Conservation (phyloP, 2,888 invertebrate species). For the Eueremaeus valkanovi region DNA sequence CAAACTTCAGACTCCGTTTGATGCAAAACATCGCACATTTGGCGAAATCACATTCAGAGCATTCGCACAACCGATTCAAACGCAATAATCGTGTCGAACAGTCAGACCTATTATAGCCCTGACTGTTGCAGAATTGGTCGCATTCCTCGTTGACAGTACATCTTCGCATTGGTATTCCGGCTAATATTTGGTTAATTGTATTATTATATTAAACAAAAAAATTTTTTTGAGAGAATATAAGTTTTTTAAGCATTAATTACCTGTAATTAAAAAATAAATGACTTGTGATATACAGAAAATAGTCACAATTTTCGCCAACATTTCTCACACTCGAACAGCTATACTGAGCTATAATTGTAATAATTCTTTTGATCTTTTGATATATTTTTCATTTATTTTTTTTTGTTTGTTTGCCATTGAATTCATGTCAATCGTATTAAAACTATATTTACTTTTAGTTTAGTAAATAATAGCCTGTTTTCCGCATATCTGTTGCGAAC, state of each 20-base stretch:
- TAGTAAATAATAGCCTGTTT: background rate
- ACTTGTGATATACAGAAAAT: background rate
- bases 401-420: background rate
- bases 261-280: conserved; percentile 3
- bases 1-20: conserved; percentile 32
- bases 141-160: conserved; percentile 33
- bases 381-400: background rate
- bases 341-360: background rate
- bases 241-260: background rate
- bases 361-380: background rate
- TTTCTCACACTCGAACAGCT: background rate
- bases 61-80: conserved; percentile 37
- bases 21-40: conserved; percentile 37
- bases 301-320: background rate
- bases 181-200: background rate
- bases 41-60: conserved; percentile 39
- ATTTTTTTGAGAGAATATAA: too few relatives aligned
- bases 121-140: conserved; percentile 12
- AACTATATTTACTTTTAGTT: background rate
- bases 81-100: conserved; percentile 35
- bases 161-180: conserved; percentile 24
- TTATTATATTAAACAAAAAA: too few relatives aligned
- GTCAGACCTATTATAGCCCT: conserved; percentile 37
- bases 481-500: background rate
- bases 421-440: background rate